phyloP scores from a whole-genome alignment of 2,888 invertebrate species.

The Drosophila neonasuta region DNA sequence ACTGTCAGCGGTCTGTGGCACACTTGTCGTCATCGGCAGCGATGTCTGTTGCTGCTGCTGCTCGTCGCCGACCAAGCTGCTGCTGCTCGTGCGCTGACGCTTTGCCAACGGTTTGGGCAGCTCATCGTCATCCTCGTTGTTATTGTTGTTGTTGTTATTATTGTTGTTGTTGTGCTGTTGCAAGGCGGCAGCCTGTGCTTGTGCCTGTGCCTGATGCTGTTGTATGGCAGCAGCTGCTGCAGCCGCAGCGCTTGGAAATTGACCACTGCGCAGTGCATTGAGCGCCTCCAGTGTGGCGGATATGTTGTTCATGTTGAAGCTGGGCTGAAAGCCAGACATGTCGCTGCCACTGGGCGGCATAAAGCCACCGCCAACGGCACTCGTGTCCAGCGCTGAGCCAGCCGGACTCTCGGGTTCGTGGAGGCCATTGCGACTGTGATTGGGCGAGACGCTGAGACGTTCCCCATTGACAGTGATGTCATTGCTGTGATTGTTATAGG shows the following conservation, averaged over 20 bases:
- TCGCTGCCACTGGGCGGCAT: conserved; percentile 69
- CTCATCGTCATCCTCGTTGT: conserved; percentile 72
- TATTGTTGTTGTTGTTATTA: conserved; percentile 53
- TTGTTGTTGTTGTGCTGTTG: conserved; percentile 72
- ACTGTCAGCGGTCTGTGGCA: conserved; percentile 42
- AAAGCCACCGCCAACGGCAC: conserved; percentile 56
- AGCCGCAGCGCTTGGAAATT: conserved; percentile 79
- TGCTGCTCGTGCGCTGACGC: conserved; percentile 75
- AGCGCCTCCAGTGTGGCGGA: conserved; percentile 82
- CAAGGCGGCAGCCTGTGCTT: conserved; percentile 54
- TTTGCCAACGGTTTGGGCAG: conserved; percentile 65
- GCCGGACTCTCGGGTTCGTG: conserved; percentile 65
- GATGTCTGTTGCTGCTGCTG: conserved; percentile 27
- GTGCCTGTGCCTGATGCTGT: conserved; percentile 75
- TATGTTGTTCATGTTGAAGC: conserved; percentile 81
- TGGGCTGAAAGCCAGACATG: conserved; percentile 76
- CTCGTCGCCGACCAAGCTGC: conserved; percentile 62
- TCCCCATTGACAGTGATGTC: conserved; percentile 69
- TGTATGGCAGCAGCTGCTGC: conserved; percentile 79
- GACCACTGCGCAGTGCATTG: conserved; percentile 80
- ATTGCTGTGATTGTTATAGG: conserved; percentile 71
- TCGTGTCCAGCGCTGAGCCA: conserved; percentile 51
- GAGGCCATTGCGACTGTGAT: conserved; percentile 69
- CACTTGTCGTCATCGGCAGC: conserved; percentile 19
- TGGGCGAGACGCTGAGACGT: conserved; percentile 71